Percentiles rank a stretch among this genome's conserved stretches.
phyloP scores from a whole-genome alignment of 92 coral and sea anemone genomes.

The Chrysogorgia sp. region DNA sequence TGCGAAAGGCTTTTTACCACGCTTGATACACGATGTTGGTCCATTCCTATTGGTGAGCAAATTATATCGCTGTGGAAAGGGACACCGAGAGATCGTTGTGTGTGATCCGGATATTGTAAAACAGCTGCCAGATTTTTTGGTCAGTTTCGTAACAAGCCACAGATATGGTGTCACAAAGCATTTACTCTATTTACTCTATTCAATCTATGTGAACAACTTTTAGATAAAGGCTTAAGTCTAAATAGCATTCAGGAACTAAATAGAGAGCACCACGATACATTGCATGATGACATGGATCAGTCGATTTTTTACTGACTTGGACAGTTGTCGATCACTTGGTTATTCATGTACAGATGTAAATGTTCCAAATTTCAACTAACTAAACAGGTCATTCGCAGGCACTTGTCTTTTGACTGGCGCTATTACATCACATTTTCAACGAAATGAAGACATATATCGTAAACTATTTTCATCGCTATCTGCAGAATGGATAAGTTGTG shows the following conservation, averaged over 20 bases:
- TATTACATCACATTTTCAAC: neutral
- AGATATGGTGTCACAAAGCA: neutral
- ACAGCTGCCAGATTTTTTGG: slow-evolving; percentile 16
- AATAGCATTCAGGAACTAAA: neutral
- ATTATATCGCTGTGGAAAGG: slow-evolving; percentile 37
- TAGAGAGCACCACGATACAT: neutral
- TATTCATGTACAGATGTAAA: neutral
- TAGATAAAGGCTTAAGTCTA: slow-evolving; percentile 13
- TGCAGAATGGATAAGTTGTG: slow-evolving; percentile 49
- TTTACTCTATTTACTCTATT: neutral
- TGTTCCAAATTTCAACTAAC: neutral
- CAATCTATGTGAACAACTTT: slow-evolving; percentile 22
- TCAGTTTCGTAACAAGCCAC: slow-evolving; percentile 17
- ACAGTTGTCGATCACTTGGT: neutral
- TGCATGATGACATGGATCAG: neutral
- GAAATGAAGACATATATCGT: neutral
- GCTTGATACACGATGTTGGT: slow-evolving; percentile 30
- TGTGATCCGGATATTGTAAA: slow-evolving; percentile 48
- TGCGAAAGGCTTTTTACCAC: neutral
- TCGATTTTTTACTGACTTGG: neutral
- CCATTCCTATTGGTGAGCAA: slow-evolving; percentile 31
- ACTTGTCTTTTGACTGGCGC: neutral
- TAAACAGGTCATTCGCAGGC: slow-evolving; percentile 10
- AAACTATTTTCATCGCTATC: slow-evolving; percentile 8
- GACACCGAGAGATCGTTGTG: slow-evolving; percentile 26